Percentiles rank a stretch among this genome's conserved stretches.
Evolutionary conservation across 1,140 invertebrate genomes (phyloP).

Genomic region (Stegodyphus dumicola): DNA sequence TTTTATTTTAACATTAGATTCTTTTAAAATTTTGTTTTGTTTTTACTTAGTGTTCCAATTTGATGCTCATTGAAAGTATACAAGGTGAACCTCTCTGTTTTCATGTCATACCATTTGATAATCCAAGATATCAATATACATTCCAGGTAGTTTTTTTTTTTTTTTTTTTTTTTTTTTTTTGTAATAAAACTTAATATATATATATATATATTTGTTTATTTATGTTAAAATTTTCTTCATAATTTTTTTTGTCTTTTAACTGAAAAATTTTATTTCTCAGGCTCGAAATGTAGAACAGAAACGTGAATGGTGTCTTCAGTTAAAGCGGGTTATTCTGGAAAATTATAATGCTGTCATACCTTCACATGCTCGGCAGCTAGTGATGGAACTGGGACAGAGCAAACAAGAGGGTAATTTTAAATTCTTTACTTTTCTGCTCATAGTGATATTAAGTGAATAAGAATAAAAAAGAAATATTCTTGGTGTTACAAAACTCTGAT

Average conservation of each 20-base stretch:
- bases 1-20: too few relatives aligned
- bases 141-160: conserved; percentile 76
- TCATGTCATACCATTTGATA: conserved; percentile 95
- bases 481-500: neutral
- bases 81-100: conserved; percentile 93
- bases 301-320: conserved; percentile 89
- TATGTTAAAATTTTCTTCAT: neutral
- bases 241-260: neutral
- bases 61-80: conserved; percentile 97
- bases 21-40: too few relatives aligned
- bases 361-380: conserved; percentile 88
- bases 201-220: neutral
- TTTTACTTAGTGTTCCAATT: conserved; percentile 84
- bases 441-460: neutral
- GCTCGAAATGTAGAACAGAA: conserved; percentile 91
- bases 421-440: neutral
- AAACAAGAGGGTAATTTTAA: conserved; percentile 59
- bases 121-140: conserved; percentile 88
- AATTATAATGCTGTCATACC: conserved; percentile 95
- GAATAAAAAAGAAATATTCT: neutral
- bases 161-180: neutral
- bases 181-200: neutral
- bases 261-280: conserved; percentile 64
- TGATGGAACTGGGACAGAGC: conserved; percentile 79
- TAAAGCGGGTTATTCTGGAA: conserved; percentile 92